A percentile compares a stretch with the other conserved stretches of the same genome.
Evolutionary conservation across 2,888 invertebrate species (phyloP).

Genomic region (Mesopsocus fuscifrons): DNA sequence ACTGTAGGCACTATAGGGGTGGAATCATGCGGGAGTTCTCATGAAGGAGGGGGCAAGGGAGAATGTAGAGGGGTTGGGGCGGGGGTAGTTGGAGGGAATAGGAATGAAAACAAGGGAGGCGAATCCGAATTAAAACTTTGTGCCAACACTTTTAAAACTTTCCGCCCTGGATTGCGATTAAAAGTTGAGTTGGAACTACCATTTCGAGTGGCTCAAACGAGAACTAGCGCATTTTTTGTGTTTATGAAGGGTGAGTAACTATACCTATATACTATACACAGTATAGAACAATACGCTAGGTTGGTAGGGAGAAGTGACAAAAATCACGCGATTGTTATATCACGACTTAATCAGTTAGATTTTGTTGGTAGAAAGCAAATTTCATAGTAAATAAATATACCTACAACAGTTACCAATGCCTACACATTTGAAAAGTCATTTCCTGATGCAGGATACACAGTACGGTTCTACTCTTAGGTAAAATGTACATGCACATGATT

Average conservation of each 20-base stretch:
- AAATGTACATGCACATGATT: too few species aligned
- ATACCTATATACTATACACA: background rate
- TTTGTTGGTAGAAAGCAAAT: too few species aligned
- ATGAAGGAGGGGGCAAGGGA: background rate
- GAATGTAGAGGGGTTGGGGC: background rate
- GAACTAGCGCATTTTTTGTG: too few species aligned
- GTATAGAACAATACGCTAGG: background rate
- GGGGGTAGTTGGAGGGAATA: background rate
- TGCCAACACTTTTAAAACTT: constrained; percentile 10
- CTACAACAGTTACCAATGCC: too few species aligned
- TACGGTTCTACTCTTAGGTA: too few species aligned
- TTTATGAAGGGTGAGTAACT: too few species aligned
- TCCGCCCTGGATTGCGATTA: constrained; percentile 7
- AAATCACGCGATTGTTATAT: constrained; percentile 2
- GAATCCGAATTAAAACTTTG: constrained; percentile 10
- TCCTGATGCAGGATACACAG: too few species aligned
- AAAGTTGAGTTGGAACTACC: constrained; percentile 8
- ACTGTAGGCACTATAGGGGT: too few species aligned
- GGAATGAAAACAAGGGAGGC: constrained; percentile 9
- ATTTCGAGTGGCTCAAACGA: constrained; percentile 8
- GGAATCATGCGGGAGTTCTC: background rate
- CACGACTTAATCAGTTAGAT: too few species aligned
- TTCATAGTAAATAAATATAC: too few species aligned
- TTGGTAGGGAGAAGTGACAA: background rate
- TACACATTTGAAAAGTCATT: too few species aligned